Evolutionary conservation across 1,140 invertebrate genomes (phyloP), one percentile per base, ranked within the genome.

Genomic region (Aphidius gifuensis): DNA sequence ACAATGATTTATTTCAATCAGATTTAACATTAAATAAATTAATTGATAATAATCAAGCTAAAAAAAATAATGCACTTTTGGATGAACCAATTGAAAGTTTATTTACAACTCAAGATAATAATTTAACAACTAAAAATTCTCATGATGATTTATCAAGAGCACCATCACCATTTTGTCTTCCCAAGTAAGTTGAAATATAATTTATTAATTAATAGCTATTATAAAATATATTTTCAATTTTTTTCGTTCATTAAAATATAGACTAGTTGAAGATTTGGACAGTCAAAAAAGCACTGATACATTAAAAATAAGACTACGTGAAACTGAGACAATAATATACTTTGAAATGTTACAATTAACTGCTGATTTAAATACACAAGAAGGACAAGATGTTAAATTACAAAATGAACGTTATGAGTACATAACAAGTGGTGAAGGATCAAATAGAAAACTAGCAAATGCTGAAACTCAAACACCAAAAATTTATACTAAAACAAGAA

Each of bases 391-490:
- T 0, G 82, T 87, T 0, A 81, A 86, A 67, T 77, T 80, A 63
- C 82, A 87, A 46, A 91, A 91, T 73, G 79, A 85, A 58, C 76
- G 77, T 50, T 91, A 91, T 63, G 83, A 85, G 21, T 85, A 84
- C 60, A 78, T 90, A 8, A 87, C 85, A 0, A 71, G 80, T 0
- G 87, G 86, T 2, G 84, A 82, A 47, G 86, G 86, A 2, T 82
- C 85, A 40, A 84, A 85, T 65, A 75, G 87, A 40, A 88, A 88
- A 75, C 79, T 85, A 49, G 74, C 84, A 0, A 73, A 83, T 8
- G 81, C 85, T 5, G 88, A 90, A 72, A 85, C 87, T 0, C 90
- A 92, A 71, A 91, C 89, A 0, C 71, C 82, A 21, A 77, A 80
- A 43, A 68, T 77, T 9, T 74, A 88, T 2, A 79, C 77, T 1